Base-by-base conservation (phyloP, 2,888 invertebrate genomes). In the Netelia melanura region DNA sequence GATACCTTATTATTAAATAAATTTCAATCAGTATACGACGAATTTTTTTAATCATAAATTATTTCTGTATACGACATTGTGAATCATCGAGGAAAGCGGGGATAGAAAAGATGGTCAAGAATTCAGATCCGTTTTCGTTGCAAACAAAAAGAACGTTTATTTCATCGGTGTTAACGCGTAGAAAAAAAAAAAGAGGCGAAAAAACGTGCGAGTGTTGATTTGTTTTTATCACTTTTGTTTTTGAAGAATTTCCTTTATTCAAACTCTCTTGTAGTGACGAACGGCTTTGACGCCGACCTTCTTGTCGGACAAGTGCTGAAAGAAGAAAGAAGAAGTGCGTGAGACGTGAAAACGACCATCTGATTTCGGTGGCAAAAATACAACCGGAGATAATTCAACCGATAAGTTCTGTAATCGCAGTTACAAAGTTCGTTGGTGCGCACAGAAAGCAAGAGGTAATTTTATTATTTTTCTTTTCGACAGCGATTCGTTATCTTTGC, bases 1-100 rank as follows among this genome's bases (percentile, higher is more conserved):
- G 93, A 93, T 93, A 93, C 90, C 91, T 90, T 92, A 90, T 87
- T 87, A 88, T 88, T 89, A 90, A 91, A 91, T 91, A 90, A 90
- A 89, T 91, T 91, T 89, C 88, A 91, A 87, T 75, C 87, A 89
- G 86, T 87, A 88, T 88, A 87, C 87, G 86, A 85, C 86, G 82
- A 86, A 88, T 86, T 1, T 21, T 21, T 21, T 21, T 86, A 87
- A 88, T 87, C 48, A 48, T 3, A 14, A 14, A 6, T 48, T 48
- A 1, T 48, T 14, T 58, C 6, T 54, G 48, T 52, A 25, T 38
- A 8, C 38, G 38, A 38, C 38, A 38, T 38, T 38, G 6, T 38
- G 5, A 38, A 8, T 5, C 38, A 8, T 1, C 38, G 38, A 38
- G 38, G 38, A 38, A 6, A 38, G 8, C 38, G 23, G 56, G 6